Evolutionary conservation across 2,113 vertebrate species (phyloP).

Genomic region (Bungarus multicinctus): DNA sequence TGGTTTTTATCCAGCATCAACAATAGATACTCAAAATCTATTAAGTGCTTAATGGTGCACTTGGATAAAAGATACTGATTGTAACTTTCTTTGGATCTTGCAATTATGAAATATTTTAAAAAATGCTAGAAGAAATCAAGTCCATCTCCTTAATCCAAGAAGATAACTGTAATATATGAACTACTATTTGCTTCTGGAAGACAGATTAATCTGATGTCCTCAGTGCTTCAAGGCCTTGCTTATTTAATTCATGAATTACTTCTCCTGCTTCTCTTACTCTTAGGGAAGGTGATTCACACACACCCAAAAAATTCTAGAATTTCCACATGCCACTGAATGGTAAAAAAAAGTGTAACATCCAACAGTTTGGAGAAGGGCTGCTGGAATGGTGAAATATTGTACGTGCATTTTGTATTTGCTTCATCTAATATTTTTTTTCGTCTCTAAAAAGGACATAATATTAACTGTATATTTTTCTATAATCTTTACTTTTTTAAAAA

Average conservation of each 20-base stretch:
- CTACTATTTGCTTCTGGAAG: neutral
- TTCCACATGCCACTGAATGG: neutral
- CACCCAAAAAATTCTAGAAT: neutral
- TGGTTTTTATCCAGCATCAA: neutral
- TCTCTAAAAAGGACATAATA: neutral
- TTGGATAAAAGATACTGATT: neutral
- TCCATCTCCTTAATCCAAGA: neutral
- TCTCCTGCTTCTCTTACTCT: neutral
- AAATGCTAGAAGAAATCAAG: neutral
- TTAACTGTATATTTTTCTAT: neutral
- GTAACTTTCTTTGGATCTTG: neutral
- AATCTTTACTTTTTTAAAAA: neutral
- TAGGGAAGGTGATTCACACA: neutral
- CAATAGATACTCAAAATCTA: neutral
- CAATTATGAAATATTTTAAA: neutral
- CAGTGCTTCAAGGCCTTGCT: neutral
- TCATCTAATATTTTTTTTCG: slow-evolving; percentile 33
- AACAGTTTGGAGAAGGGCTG: neutral
- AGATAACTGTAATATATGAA: neutral
- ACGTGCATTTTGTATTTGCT: neutral
- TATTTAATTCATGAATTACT: neutral
- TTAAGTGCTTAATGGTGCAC: neutral
- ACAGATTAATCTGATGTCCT: neutral
- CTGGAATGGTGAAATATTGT: neutral
- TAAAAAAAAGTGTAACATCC: neutral